Evolutionary conservation across 2,113 vertebrate species (phyloP), one percentile per base, ranked within the genome.

Genomic region (Leptodactylus fuscus): DNA sequence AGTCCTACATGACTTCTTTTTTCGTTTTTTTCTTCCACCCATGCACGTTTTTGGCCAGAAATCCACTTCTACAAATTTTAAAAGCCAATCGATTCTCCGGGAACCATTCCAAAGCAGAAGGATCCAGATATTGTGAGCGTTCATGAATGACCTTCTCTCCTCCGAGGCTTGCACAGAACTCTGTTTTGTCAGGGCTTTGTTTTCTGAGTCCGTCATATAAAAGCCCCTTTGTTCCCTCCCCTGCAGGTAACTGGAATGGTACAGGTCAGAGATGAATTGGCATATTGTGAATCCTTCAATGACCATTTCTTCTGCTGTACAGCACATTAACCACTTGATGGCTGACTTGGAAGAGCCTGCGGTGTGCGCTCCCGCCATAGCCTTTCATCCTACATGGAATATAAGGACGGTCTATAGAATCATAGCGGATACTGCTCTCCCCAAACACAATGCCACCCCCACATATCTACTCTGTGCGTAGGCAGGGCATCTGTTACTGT

Each of bases 401-500:
- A 10, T 80, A n/a, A 62, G 77, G 53, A 62, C 77, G 7, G 76
- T 22, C 34, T 41, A 41, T n/a, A 58, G 32, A 60, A 79, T 41
- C 12, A 15, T 15, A 58, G 55, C 41, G 55, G 48, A 27, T 13
- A 27, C 36, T 16, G 16, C 22, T 15, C 22, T 36, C 60, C 38
- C 38, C 41, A 62, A 80, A 62, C 41, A 48, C 60, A 48, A 29
- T 32, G 27, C 79, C 79, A 48, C 79, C 79, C 79, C 79, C 79
- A 67, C 60, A 81, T 46, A 34, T 81, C 41, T 81, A 10, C 16
- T 81, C 38, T 0, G 20, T 27, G 79, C 79, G 79, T 81, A 48
- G 79, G 79, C 79, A 18, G n/a, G 79, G 60, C 79, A 81, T 81
- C 79, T 81, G 79, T 32, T 69, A 29, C 38, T 2, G 58, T 46